A percentile compares a stretch with the other conserved stretches of the same genome.
These are phyloP conservation scores for Labeo rohita DNA, from an alignment of 2,113 vertebrate genomes.

Conservation along the genomic window DNA sequence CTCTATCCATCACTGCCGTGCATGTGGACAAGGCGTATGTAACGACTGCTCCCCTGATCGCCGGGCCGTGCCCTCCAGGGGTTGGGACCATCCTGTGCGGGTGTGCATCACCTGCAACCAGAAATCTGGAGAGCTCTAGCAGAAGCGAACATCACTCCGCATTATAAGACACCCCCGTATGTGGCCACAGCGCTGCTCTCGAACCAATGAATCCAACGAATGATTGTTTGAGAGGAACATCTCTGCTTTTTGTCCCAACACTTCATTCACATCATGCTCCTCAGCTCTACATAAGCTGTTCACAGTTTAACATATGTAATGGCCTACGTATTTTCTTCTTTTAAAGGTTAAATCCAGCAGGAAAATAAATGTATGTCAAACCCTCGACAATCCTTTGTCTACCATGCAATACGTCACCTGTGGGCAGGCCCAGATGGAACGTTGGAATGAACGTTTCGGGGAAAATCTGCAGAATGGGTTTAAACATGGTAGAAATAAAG, in stretches of 20 bases:
- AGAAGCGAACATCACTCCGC: conserved; percentile 36
- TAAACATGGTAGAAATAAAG: background rate
- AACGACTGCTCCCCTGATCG: conserved; percentile 90
- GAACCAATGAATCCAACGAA: conserved; percentile 7
- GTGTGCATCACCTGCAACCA: conserved; percentile 94
- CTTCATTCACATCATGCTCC: conserved; percentile 17
- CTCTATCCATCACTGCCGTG: conserved; percentile 97
- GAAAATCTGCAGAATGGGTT: background rate
- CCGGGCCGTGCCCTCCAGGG: conserved; percentile 90
- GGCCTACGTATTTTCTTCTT: conserved; percentile 27
- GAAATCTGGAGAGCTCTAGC: conserved; percentile 95
- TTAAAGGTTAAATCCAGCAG: conserved; percentile 25
- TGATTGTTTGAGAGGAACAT: conserved; percentile 29
- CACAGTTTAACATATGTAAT: background rate
- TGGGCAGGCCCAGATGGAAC: conserved; percentile 24
- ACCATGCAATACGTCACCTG: conserved; percentile 22
- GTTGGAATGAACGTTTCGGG: background rate
- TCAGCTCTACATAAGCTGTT: conserved; percentile 30
- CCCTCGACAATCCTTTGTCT: conserved; percentile 41
- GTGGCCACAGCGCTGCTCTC: conserved; percentile 21
- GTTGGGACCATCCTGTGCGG: conserved; percentile 97
- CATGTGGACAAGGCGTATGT: conserved; percentile 97
- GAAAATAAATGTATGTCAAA: conserved; percentile 10
- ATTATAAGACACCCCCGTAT: background rate
- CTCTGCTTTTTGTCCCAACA: conserved; percentile 18